Percentiles rank a stretch among this genome's conserved stretches.
Conservation (phyloP, 2,797 vertebrate genomes). For the Chrysocyon brachyurus region DNA sequence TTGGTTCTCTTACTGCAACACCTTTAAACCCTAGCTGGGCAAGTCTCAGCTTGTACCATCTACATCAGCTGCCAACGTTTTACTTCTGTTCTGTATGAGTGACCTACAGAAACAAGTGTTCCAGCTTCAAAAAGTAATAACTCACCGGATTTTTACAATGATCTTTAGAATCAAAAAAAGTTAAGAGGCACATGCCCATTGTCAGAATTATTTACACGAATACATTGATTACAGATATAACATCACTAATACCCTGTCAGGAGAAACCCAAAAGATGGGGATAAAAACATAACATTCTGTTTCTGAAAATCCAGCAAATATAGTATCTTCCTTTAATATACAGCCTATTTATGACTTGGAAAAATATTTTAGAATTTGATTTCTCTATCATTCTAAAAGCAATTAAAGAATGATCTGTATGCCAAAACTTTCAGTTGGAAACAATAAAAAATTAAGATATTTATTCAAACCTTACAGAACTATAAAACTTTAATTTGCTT, state of each 20-base stretch:
- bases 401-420: conserved; percentile 40
- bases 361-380: conserved; percentile 24
- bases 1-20: conserved; percentile 56
- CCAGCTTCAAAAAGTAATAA: conserved; percentile 40
- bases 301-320: not conserved
- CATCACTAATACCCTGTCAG: not conserved
- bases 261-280: not conserved
- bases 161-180: conserved; percentile 65
- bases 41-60: conserved; percentile 74
- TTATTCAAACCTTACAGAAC: conserved; percentile 32
- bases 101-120: conserved; percentile 70
- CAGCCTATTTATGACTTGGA: not conserved
- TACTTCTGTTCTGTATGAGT: conserved; percentile 66
- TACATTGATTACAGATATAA: not conserved
- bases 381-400: conserved; percentile 27
- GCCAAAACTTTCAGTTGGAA: not conserved
- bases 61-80: conserved; percentile 54
- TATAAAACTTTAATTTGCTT: conserved; percentile 10
- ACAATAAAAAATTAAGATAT: conserved; percentile 48
- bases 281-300: not conserved
- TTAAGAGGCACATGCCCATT: not conserved
- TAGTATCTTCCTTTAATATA: not conserved
- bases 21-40: conserved; percentile 72
- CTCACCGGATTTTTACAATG: conserved; percentile 53
- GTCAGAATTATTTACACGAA: conserved; percentile 50